Evolutionary conservation across 2,113 vertebrate species (phyloP), one percentile per base, ranked within the genome.

Genomic region (Clarias gariepinus): DNA sequence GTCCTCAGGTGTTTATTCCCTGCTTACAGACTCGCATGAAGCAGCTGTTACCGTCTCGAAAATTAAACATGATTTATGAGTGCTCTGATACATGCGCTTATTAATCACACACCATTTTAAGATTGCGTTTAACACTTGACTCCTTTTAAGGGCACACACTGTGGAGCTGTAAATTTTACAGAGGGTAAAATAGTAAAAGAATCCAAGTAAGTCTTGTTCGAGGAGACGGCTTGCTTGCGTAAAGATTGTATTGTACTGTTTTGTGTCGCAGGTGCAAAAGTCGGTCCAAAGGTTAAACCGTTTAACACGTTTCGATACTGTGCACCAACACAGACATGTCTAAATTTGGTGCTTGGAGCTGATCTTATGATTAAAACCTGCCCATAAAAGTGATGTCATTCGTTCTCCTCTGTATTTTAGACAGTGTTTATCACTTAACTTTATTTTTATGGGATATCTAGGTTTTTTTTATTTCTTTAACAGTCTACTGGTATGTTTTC

Each of bases 91-190:
- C 25, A 60, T 30, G n/a, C 13, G 19, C 47, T 47, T 8, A 8
- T 60, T 52, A 47, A 52, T 76, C 33, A 30, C 47, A 76, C 83
- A 41, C 82, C 68, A 58, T 74, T 84, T 73, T 52, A 76, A 77
- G 71, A 23, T 63, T 52, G 55, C 71, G 4, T 77, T 23, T 36
- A 76, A 57, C 1, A 57, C 73, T 10, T 13, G 9, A 25, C 60
- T 63, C 41, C 33, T 76, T n/a, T 82, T 25, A 58, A 82, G 66
- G 19, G 15, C 16, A 0, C 47, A 55, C 21, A 33, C 13, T 0
- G 13, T 19, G 6, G 25, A 64, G 19, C 57, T 47, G 15, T 77
- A 76, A 25, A 58, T 8, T 52, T 77, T 81, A 83, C 71, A 61
- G 25, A 30, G 61, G 53, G 30, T 85, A 41, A 80, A 47, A 23